phyloP scores from a whole-genome alignment of 1,140 invertebrate species.

The Cydia fagiglandana region DNA sequence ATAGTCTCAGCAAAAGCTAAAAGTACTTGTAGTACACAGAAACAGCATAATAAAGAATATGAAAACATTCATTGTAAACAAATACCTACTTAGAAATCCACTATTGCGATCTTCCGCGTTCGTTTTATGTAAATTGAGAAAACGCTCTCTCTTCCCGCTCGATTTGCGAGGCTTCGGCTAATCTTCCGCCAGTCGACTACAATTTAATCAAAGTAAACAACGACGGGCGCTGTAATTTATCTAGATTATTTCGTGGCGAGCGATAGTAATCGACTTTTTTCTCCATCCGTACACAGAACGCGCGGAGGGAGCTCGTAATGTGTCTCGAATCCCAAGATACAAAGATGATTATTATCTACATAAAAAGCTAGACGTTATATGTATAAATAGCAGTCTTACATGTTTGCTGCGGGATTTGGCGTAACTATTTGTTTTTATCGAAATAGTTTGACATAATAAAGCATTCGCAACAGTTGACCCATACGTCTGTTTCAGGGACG shows the following conservation, averaged over 20 bases:
- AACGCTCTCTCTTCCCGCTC: slow-evolving; percentile 72
- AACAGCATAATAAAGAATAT: slow-evolving; percentile 44
- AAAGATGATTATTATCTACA: slow-evolving; percentile 66
- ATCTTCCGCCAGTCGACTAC: slow-evolving; percentile 76
- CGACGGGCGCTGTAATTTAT: slow-evolving; percentile 74
- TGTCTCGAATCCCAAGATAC: slow-evolving; percentile 51
- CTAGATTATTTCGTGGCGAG: slow-evolving; percentile 76
- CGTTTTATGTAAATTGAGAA: slow-evolving; percentile 76
- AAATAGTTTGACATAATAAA: slow-evolving; percentile 54
- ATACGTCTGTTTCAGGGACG: slow-evolving; percentile 54
- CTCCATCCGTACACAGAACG: slow-evolving; percentile 53
- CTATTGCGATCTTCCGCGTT: slow-evolving; percentile 66
- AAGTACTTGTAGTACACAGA: background rate
- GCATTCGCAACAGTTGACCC: slow-evolving; percentile 62
- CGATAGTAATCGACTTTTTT: slow-evolving; percentile 74
- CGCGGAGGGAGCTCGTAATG: slow-evolving; percentile 50
- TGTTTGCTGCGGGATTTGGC: slow-evolving; percentile 37
- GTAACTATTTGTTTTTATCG: slow-evolving; percentile 48
- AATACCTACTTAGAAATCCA: slow-evolving; percentile 38
- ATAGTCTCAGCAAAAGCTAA: background rate
- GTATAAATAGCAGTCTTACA: slow-evolving; percentile 43
- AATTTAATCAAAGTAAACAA: slow-evolving; percentile 80
- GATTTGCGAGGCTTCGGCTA: slow-evolving; percentile 76
- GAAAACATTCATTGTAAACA: slow-evolving; percentile 57
- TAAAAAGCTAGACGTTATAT: slow-evolving; percentile 47